Evolutionary conservation across 2,888 invertebrate genomes (phyloP).

Genomic region (Tachina grossa): DNA sequence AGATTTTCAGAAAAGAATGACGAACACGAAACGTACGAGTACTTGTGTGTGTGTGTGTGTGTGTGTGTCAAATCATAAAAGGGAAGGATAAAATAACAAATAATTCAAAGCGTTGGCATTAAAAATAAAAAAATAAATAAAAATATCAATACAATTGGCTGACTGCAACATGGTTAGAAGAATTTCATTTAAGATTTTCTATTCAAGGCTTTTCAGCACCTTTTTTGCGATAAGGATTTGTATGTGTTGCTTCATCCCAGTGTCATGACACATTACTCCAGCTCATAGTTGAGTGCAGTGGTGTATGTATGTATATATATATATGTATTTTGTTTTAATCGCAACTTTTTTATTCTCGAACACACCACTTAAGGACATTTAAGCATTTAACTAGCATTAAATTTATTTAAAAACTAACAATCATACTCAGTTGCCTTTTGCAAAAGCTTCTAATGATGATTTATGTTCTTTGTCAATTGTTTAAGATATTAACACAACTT

Average conservation of each 20-base stretch:
- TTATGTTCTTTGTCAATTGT: constrained; percentile 52
- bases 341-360: constrained; percentile 29
- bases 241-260: background rate
- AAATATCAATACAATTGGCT: constrained; percentile 34
- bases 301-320: background rate
- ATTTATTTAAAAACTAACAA: constrained; percentile 52
- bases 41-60: background rate
- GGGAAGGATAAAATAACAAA: constrained; percentile 61
- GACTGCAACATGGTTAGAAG: constrained; percentile 57
- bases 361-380: constrained; percentile 64
- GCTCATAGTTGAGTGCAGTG: constrained; percentile 35
- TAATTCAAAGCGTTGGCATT: constrained; percentile 55
- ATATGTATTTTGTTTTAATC: constrained; percentile 38
- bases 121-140: constrained; percentile 27
- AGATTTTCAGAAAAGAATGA: constrained; percentile 42
- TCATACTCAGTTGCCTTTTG: background rate
- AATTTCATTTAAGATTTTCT: constrained; percentile 57
- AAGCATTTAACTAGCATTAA: constrained; percentile 70
- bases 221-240: background rate
- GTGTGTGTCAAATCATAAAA: constrained; percentile 37
- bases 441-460: constrained; percentile 46
- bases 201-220: constrained; percentile 12
- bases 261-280: background rate
- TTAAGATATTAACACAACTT: constrained; percentile 5
- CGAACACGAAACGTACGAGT: constrained; percentile 31